Percentiles rank a stretch among this genome's conserved stretches.
Conservation (phyloP, 2,888 invertebrate species). For the Nomada fabriciana region DNA sequence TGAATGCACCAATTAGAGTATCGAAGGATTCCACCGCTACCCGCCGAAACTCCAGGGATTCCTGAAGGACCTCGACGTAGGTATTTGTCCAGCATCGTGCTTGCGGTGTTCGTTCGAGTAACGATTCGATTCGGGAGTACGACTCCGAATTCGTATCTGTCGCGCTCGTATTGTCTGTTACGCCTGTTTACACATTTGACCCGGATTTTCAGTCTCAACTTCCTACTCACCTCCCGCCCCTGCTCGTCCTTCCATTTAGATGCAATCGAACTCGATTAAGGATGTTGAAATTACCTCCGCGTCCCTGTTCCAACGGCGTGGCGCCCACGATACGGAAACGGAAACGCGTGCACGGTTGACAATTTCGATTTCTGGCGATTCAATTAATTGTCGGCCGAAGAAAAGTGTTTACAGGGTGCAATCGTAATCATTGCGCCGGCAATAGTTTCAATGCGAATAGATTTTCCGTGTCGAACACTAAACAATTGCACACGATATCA, state of each 20-base stretch:
- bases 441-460: too few species aligned
- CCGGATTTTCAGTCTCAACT: conserved; percentile 67
- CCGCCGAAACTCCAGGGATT: conserved; percentile 80
- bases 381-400: background rate
- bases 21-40: conserved; percentile 80
- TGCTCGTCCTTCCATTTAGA: conserved; percentile 55
- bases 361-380: conserved; percentile 37
- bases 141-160: conserved; percentile 69
- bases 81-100: conserved; percentile 81
- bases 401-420: background rate
- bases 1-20: conserved; percentile 83
- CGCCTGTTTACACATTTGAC: conserved; percentile 73
- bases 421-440: too few species aligned
- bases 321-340: background rate
- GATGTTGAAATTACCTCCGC: conserved; percentile 67
- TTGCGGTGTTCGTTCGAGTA: conserved; percentile 77
- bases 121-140: conserved; percentile 78
- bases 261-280: conserved; percentile 70
- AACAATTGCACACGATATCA: too few species aligned
- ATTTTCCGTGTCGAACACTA: too few species aligned
- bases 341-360: conserved; percentile 9
- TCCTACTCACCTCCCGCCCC: conserved; percentile 28
- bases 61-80: conserved; percentile 81
- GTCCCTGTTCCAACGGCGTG: background rate
- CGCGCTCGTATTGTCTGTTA: conserved; percentile 69